These are phyloP conservation scores for Hydrozoanthus tunicans DNA, from an alignment of 64 coral and sea anemone species.

Conservation along the genomic window DNA sequence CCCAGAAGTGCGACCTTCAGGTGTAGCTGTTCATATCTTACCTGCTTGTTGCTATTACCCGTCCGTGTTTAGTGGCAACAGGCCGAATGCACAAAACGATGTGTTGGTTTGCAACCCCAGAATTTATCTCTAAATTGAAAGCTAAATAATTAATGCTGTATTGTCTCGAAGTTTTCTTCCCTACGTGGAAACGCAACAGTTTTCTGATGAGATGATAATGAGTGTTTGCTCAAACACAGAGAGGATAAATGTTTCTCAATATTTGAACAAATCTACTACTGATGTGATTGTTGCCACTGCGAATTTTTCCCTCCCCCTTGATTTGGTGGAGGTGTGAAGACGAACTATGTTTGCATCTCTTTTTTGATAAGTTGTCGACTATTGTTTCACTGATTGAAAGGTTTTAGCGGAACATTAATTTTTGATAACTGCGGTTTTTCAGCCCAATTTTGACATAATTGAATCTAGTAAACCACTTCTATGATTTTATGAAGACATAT, in stretches of 20 bases:
- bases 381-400: slow-evolving; percentile 74
- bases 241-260: slow-evolving; percentile 89
- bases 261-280: slow-evolving; percentile 73
- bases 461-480: slow-evolving; percentile 84
- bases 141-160: slow-evolving; percentile 94
- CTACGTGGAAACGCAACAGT: slow-evolving; percentile 66
- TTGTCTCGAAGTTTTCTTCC: slow-evolving; percentile 81
- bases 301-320: slow-evolving; percentile 70
- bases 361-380: slow-evolving; percentile 77
- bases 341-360: slow-evolving; percentile 46
- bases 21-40: slow-evolving; percentile 22
- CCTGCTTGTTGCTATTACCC: background rate
- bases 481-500: slow-evolving; percentile 77
- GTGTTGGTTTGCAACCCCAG: slow-evolving; percentile 92
- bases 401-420: slow-evolving; percentile 90
- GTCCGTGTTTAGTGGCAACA: background rate
- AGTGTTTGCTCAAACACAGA: slow-evolving; percentile 74
- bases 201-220: slow-evolving; percentile 75
- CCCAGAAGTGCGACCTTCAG: slow-evolving; percentile 21
- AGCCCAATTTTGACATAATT: slow-evolving; percentile 87
- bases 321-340: slow-evolving; percentile 57
- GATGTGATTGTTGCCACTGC: slow-evolving; percentile 78
- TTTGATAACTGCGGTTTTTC: slow-evolving; percentile 88
- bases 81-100: slow-evolving; percentile 64
- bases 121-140: slow-evolving; percentile 92